phyloP scores from a whole-genome alignment of 1,140 invertebrate genomes.

The Andricus grossulariae region DNA sequence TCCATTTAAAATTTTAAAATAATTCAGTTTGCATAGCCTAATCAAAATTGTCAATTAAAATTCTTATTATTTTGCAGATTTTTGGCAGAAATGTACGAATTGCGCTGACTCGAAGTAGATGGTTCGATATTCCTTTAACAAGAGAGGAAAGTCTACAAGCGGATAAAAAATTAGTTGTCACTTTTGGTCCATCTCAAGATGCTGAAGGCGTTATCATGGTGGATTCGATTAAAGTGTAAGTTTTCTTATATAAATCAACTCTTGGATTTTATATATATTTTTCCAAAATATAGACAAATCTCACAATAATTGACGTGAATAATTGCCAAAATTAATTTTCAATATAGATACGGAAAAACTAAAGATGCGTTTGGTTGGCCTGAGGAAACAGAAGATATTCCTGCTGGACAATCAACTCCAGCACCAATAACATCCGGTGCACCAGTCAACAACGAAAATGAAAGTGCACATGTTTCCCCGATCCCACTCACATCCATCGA shows the following conservation, averaged over 20 bases:
- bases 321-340: constrained; percentile 31
- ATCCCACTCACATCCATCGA: constrained; percentile 77
- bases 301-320: neutral
- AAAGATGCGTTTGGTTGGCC: constrained; percentile 98
- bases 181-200: constrained; percentile 93
- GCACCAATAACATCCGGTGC: constrained; percentile 63
- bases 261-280: neutral
- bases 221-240: constrained; percentile 92
- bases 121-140: constrained; percentile 97
- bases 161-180: constrained; percentile 93
- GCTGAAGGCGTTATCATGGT: constrained; percentile 93
- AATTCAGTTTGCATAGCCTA: neutral
- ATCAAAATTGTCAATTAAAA: constrained; percentile 21
- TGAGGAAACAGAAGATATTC: constrained; percentile 92
- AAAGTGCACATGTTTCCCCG: constrained; percentile 68
- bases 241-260: constrained; percentile 32
- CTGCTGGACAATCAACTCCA: constrained; percentile 77
- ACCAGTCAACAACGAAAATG: constrained; percentile 68
- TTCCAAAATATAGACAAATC: neutral
- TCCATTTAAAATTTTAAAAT: no score
- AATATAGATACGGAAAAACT: constrained; percentile 89
- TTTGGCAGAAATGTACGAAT: constrained; percentile 90
- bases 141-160: constrained; percentile 95
- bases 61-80: constrained; percentile 74
- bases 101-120: constrained; percentile 86